A percentile compares a stretch with the other conserved stretches of the same genome.
Evolutionary conservation across 2,888 invertebrate genomes (phyloP).

Genomic region (Pristionchus exspectatus): DNA sequence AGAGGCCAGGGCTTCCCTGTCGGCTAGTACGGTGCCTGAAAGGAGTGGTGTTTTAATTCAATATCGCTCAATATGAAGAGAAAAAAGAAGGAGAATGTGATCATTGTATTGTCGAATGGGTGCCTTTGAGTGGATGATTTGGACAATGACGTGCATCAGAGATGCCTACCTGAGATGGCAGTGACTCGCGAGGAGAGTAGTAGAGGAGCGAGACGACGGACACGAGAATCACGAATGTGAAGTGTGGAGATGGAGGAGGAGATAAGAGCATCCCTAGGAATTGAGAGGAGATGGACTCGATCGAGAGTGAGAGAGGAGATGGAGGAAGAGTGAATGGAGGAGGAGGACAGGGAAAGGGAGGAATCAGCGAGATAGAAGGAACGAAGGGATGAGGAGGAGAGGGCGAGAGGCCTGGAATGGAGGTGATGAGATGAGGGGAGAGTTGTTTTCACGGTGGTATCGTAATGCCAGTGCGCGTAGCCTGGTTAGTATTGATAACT

Average conservation of each 20-base stretch:
- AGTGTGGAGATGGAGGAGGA: not conserved
- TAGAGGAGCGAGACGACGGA: not conserved
- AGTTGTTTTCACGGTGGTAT: not conserved
- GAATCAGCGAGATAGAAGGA: constrained; percentile 26
- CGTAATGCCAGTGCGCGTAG: no score
- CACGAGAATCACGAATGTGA: constrained; percentile 18
- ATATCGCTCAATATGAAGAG: no score
- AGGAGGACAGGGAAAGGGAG: not conserved
- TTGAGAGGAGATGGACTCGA: not conserved
- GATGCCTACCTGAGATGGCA: not conserved
- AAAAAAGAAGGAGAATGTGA: no score
- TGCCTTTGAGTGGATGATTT: no score
- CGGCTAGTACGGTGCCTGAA: not conserved
- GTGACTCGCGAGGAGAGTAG: not conserved
- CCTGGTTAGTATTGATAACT: no score
- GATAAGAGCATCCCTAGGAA: not conserved
- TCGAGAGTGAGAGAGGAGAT: constrained; percentile 1
- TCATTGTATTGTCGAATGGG: no score
- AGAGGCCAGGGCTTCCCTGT: not conserved
- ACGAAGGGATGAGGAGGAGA: not conserved
- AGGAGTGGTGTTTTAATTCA: no score
- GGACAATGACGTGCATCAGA: no score
- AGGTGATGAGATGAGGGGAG: not conserved
- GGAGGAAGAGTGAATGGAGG: not conserved
- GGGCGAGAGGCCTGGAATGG: not conserved